Percentiles rank a stretch among this genome's conserved stretches.
These are phyloP conservation scores for Boloria selene DNA, from an alignment of 2,888 invertebrate genomes.

Conservation along the genomic window DNA sequence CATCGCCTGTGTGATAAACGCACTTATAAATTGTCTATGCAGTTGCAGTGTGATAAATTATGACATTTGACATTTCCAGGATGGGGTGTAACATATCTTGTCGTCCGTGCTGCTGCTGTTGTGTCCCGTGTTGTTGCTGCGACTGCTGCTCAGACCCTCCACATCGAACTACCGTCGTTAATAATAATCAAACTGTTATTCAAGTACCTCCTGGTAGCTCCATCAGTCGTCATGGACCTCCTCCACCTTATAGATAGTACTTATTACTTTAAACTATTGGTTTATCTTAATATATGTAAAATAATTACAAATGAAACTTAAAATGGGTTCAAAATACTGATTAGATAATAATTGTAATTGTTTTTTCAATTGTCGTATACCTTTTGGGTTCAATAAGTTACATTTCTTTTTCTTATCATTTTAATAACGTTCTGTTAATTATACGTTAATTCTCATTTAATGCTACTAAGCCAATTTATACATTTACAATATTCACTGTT, in stretches of 20 bases:
- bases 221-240: constrained; percentile 50
- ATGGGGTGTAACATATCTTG: constrained; percentile 75
- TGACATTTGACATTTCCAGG: constrained; percentile 47
- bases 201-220: constrained; percentile 37
- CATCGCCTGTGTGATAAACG: constrained; percentile 17
- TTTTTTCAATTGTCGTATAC: too few relatives aligned
- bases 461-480: too few relatives aligned
- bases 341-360: too few relatives aligned
- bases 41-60: too few relatives aligned
- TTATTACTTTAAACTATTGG: too few relatives aligned
- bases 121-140: constrained; percentile 69
- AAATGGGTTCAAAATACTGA: too few relatives aligned
- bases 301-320: too few relatives aligned
- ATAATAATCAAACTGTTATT: constrained; percentile 46
- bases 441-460: too few relatives aligned
- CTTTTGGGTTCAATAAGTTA: too few relatives aligned
- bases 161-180: constrained; percentile 49
- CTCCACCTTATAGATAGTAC: constrained; percentile 50
- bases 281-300: not conserved
- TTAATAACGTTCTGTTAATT: too few relatives aligned
- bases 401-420: too few relatives aligned
- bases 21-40: not conserved
- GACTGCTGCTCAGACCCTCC: constrained; percentile 64
- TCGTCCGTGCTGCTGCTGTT: constrained; percentile 74
- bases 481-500: too few relatives aligned